Conservation (phyloP, 2,888 invertebrate species). For the Eilema griseolum region DNA sequence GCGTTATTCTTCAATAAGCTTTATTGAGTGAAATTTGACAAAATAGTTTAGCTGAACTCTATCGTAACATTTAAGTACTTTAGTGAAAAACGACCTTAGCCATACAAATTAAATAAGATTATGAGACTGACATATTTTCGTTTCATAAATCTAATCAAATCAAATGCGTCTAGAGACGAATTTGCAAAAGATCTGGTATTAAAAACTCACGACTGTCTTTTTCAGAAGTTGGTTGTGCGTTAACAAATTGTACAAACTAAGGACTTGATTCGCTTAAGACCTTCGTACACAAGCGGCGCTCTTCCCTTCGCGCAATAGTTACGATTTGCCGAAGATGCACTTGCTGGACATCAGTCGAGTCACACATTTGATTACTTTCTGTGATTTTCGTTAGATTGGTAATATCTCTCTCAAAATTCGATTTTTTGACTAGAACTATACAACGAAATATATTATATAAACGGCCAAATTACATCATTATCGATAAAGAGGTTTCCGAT, state of each 20-base stretch:
- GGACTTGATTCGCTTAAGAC: background rate
- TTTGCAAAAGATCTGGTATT: too few species aligned
- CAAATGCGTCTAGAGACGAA: too few species aligned
- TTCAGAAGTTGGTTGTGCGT: background rate
- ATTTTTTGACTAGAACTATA: constrained; percentile 38
- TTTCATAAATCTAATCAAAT: background rate
- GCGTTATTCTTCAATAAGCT: background rate
- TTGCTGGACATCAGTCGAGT: constrained; percentile 18
- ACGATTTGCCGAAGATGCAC: background rate
- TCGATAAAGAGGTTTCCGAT: constrained; percentile 20
- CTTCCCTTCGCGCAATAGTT: background rate
- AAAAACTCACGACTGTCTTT: too few species aligned
- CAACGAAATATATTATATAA: constrained; percentile 13
- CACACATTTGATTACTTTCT: constrained; percentile 25
- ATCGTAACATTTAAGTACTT: background rate
- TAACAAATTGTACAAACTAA: background rate
- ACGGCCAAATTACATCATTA: constrained; percentile 38
- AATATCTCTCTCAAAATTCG: constrained; percentile 63
- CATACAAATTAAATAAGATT: background rate
- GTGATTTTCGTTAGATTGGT: constrained; percentile 50
- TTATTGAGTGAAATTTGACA: background rate
- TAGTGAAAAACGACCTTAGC: background rate
- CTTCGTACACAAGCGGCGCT: background rate
- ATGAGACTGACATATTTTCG: background rate
- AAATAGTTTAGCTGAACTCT: background rate